Evolutionary conservation across 2,888 invertebrate genomes (phyloP).

Genomic region (Aphidoletes aphidimyza): DNA sequence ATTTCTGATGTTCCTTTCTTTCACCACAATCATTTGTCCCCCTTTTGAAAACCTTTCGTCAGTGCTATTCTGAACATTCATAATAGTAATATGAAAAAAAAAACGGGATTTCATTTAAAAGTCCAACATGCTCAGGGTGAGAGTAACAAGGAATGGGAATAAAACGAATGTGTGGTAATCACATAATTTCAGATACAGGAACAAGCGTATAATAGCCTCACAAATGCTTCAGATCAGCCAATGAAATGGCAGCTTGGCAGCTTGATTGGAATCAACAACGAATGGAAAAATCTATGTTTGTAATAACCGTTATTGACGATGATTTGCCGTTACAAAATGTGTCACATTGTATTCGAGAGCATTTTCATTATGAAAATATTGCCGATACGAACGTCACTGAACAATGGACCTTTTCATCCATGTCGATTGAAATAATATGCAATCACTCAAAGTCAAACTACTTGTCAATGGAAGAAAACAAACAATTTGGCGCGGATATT

Average conservation of each 20-base stretch:
- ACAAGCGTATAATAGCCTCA: background rate
- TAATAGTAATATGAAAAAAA: background rate
- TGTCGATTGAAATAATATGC: conserved; percentile 25
- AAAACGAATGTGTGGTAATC: conserved; percentile 6
- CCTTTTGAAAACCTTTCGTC: background rate
- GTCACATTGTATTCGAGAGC: background rate
- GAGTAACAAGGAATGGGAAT: background rate
- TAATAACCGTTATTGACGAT: conserved; percentile 1
- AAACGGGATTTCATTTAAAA: background rate
- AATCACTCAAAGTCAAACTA: conserved; percentile 39
- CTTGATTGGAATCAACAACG: background rate
- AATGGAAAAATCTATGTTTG: background rate
- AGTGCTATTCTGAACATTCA: background rate
- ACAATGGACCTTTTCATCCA: background rate
- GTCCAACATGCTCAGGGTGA: background rate
- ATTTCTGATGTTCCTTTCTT: background rate
- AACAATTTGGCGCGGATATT: background rate
- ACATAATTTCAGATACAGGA: background rate
- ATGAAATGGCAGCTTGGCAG: conserved; percentile 3
- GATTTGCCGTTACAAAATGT: conserved; percentile 3
- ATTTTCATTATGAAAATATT: conserved; percentile 9
- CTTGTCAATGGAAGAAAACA: background rate
- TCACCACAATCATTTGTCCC: background rate
- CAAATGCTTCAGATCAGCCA: background rate
- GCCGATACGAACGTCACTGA: background rate